Evolutionary conservation across 2,797 vertebrate species (phyloP).

Genomic region (Argentina silus): DNA sequence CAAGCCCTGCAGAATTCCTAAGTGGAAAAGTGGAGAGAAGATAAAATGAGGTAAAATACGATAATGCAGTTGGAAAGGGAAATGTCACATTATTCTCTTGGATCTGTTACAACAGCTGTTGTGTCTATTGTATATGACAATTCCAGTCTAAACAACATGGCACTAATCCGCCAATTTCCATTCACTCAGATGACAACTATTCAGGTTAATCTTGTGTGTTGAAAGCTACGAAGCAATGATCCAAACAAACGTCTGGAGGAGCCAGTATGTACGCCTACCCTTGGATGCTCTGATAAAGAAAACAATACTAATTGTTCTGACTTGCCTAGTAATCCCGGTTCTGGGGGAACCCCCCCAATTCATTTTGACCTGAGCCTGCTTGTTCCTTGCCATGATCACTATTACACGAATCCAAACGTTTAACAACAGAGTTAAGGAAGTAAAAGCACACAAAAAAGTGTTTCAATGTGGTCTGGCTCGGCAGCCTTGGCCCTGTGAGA

Average conservation of each 20-base stretch:
- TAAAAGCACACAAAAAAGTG: slow-evolving; percentile 69
- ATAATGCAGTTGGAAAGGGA: slow-evolving; percentile 43
- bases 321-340: not conserved
- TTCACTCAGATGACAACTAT: slow-evolving; percentile 68
- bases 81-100: slow-evolving; percentile 52
- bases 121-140: slow-evolving; percentile 69
- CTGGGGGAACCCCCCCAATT: slow-evolving; percentile 31
- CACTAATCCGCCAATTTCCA: slow-evolving; percentile 73
- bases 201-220: slow-evolving; percentile 67
- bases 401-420: slow-evolving; percentile 71
- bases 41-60: slow-evolving; percentile 30
- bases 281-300: not conserved
- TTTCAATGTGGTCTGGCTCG: slow-evolving; percentile 74
- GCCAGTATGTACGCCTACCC: not conserved
- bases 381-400: slow-evolving; percentile 61
- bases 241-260: slow-evolving; percentile 58
- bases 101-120: slow-evolving; percentile 66
- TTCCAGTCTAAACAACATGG: slow-evolving; percentile 70
- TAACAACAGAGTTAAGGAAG: slow-evolving; percentile 72
- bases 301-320: slow-evolving; percentile 3
- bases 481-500: slow-evolving; percentile 67
- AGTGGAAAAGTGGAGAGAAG: slow-evolving; percentile 23
- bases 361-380: slow-evolving; percentile 36
- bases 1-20: slow-evolving; percentile 9
- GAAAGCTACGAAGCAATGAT: slow-evolving; percentile 59